Conservation (phyloP, 2,888 invertebrate genomes). For the Atherix ibis region DNA sequence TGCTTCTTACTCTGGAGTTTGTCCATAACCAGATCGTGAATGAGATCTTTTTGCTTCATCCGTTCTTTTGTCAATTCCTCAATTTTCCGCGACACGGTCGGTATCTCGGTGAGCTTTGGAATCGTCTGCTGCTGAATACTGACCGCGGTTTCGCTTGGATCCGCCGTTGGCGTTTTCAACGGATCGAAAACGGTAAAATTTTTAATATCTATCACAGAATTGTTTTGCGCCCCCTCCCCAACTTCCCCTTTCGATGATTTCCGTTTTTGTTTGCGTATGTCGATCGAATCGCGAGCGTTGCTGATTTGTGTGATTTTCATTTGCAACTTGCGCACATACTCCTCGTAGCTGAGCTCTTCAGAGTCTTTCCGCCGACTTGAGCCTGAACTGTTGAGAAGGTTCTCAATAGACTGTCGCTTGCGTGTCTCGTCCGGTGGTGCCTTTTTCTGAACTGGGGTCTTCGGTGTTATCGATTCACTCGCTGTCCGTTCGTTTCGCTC, state of each 20-base stretch:
- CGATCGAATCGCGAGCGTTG: slow-evolving; percentile 51
- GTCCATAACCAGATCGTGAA: slow-evolving; percentile 69
- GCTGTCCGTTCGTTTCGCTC: slow-evolving; percentile 25
- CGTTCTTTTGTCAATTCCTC: slow-evolving; percentile 66
- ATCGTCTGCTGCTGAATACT: slow-evolving; percentile 18
- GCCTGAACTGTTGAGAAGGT: slow-evolving; percentile 13
- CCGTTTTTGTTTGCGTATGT: slow-evolving; percentile 39
- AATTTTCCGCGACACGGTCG: slow-evolving; percentile 47
- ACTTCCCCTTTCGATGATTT: slow-evolving; percentile 34
- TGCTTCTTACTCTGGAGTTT: slow-evolving; percentile 54
- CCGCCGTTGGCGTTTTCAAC: slow-evolving; percentile 14
- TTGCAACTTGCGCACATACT: slow-evolving; percentile 48
- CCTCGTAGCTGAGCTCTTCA: slow-evolving; percentile 36
- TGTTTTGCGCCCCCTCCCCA: slow-evolving; percentile 7
- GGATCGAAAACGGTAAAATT: slow-evolving; percentile 11
- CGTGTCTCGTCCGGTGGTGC: slow-evolving; percentile 5
- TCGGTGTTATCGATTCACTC: slow-evolving; percentile 5
- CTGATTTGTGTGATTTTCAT: slow-evolving; percentile 53
- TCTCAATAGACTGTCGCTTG: slow-evolving; percentile 15
- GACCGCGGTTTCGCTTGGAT: neutral
- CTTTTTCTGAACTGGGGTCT: slow-evolving; percentile 9
- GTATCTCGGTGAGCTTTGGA: slow-evolving; percentile 30
- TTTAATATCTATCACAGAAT: slow-evolving; percentile 25
- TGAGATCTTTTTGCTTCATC: slow-evolving; percentile 67
- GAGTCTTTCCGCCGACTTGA: slow-evolving; percentile 20